These are phyloP conservation scores for Eulemur rufifrons DNA, from an alignment of 2,113 vertebrate species.

Conservation along the genomic window DNA sequence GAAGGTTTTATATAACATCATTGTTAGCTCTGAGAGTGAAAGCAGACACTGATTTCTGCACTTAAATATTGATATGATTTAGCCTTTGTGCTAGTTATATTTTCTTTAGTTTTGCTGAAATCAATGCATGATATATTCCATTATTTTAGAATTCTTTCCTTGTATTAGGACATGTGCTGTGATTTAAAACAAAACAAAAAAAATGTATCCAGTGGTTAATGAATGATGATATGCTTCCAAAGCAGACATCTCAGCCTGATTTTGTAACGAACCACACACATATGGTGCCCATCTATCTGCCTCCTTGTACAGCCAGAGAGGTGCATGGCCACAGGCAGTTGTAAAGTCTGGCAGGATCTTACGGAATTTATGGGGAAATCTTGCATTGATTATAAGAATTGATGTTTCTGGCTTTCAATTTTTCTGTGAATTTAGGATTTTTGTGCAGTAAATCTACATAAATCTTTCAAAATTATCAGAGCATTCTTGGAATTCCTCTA, in stretches of 20 bases:
- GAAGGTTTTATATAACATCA: conserved; percentile 41
- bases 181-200: not conserved
- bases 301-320: not conserved
- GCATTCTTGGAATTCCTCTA: not conserved
- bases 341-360: not conserved
- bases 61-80: conserved; percentile 40
- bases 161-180: conserved; percentile 13
- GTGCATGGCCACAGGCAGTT: not conserved
- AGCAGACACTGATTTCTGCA: conserved; percentile 39
- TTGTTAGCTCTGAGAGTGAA: conserved; percentile 47
- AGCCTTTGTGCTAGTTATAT: not conserved
- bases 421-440: conserved; percentile 30
- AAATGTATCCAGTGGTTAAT: not conserved
- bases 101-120: conserved; percentile 66
- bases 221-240: not conserved
- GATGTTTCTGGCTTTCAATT: conserved; percentile 44
- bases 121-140: not conserved
- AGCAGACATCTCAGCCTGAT: not conserved
- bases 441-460: not conserved
- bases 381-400: conserved; percentile 10
- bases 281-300: not conserved
- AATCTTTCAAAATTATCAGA: conserved; percentile 37
- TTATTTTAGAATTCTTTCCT: conserved; percentile 50
- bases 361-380: conserved; percentile 10
- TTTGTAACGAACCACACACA: not conserved